Percentiles rank a stretch among this genome's conserved stretches.
phyloP scores from a whole-genome alignment of 53 echinoderm and acorn worm species.

The Zoroaster sp. region DNA sequence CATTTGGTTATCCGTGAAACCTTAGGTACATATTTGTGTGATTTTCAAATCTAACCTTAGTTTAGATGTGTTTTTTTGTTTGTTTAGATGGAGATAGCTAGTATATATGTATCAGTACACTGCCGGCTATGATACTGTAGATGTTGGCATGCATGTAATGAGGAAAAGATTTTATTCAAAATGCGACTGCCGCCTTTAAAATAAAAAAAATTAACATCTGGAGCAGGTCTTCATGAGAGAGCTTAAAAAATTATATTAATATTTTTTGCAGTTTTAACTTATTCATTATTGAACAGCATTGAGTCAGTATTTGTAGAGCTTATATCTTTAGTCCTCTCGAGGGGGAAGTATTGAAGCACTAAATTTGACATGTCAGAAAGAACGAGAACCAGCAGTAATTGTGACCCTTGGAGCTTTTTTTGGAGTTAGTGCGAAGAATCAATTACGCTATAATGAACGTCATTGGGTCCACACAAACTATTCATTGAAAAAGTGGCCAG shows the following conservation, averaged over 20 bases:
- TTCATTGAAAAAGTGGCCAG: too few relatives aligned
- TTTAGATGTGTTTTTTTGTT: neutral
- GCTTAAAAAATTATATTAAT: neutral
- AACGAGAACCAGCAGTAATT: too few relatives aligned
- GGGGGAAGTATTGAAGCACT: neutral
- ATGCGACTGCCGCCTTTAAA: too few relatives aligned
- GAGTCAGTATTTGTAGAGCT: neutral
- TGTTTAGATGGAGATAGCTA: neutral
- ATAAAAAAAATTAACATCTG: too few relatives aligned
- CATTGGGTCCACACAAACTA: too few relatives aligned
- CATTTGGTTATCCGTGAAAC: neutral
- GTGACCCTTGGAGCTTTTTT: too few relatives aligned
- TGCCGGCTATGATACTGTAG: neutral
- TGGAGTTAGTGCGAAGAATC: too few relatives aligned
- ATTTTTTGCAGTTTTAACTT: neutral
- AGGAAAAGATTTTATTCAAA: too few relatives aligned
- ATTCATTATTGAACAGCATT: slow-evolving; percentile 11
- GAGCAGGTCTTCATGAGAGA: neutral
- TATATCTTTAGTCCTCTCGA: neutral
- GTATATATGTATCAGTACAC: neutral
- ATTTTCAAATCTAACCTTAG: neutral
- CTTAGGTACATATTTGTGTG: neutral
- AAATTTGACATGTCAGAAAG: too few relatives aligned
- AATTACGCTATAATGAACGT: too few relatives aligned
- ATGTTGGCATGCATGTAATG: neutral